These are phyloP conservation scores for Holocentrus rufus DNA, from an alignment of 2,797 vertebrate species.

Conservation along the genomic window DNA sequence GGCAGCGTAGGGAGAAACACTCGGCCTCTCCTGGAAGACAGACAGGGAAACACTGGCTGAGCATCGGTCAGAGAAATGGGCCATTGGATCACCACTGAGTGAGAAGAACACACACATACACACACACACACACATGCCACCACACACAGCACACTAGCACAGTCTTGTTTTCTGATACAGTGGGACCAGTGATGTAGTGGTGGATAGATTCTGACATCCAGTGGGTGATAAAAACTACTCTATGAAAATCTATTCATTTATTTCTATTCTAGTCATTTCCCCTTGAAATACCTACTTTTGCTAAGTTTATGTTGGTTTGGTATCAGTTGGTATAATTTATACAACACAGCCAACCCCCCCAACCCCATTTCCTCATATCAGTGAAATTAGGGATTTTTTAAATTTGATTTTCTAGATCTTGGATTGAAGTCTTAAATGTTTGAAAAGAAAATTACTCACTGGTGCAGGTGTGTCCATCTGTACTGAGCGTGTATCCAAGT, in stretches of 20 bases:
- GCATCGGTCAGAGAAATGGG: constrained; percentile 41
- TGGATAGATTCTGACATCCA: too few species aligned
- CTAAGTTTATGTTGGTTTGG: constrained; percentile 32
- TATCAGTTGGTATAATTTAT: constrained; percentile 54
- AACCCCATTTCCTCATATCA: background rate
- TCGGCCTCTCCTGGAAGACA: constrained; percentile 72
- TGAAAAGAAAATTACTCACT: constrained; percentile 70
- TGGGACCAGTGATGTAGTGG: background rate
- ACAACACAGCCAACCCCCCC: constrained; percentile 20
- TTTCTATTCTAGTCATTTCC: too few species aligned
- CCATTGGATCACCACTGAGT: constrained; percentile 47
- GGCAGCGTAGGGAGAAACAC: constrained; percentile 74
- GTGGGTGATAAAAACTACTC: background rate
- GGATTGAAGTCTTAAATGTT: constrained; percentile 18
- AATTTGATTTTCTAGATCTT: constrained; percentile 12
- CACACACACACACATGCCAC: constrained; percentile 18
- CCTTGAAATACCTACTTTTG: constrained; percentile 17
- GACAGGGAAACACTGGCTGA: constrained; percentile 57
- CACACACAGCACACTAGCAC: background rate
- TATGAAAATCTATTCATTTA: constrained; percentile 1
- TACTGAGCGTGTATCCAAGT: constrained; percentile 71
- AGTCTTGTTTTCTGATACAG: constrained; percentile 10
- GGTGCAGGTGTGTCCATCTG: constrained; percentile 77
- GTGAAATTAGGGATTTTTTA: constrained; percentile 17
- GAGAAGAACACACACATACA: constrained; percentile 26